Evolutionary conservation across 2,113 vertebrate genomes (phyloP).

Genomic region (Psittacara wagleri): DNA sequence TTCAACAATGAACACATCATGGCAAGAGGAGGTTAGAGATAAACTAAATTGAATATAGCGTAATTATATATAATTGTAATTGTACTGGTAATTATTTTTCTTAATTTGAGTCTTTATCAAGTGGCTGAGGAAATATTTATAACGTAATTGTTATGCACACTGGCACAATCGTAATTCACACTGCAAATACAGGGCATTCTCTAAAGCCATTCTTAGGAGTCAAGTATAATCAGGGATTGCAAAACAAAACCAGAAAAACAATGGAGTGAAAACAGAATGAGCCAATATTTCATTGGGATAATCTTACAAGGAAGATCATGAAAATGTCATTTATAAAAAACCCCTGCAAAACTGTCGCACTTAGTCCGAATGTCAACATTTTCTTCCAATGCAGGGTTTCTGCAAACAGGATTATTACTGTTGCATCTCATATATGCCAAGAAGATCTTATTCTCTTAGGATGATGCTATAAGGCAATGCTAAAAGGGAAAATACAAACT

Average conservation of each 20-base stretch:
- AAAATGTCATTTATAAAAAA: slow-evolving; percentile 18
- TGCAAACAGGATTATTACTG: slow-evolving; percentile 58
- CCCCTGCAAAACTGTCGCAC: neutral
- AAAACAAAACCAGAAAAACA: slow-evolving; percentile 49
- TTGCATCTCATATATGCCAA: slow-evolving; percentile 2
- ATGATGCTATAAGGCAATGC: neutral
- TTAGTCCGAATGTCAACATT: slow-evolving; percentile 12
- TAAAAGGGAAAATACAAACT: slow-evolving; percentile 48
- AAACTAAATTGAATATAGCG: slow-evolving; percentile 31
- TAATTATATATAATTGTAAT: slow-evolving; percentile 63
- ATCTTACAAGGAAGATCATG: slow-evolving; percentile 30
- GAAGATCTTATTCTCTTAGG: slow-evolving; percentile 13
- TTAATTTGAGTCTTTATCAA: slow-evolving; percentile 59
- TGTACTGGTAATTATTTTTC: slow-evolving; percentile 54
- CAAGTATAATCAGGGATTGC: slow-evolving; percentile 49
- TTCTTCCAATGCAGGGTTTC: neutral
- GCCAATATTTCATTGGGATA: slow-evolving; percentile 26
- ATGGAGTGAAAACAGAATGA: slow-evolving; percentile 25
- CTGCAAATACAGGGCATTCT: slow-evolving; percentile 37
- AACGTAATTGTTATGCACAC: slow-evolving; percentile 47
- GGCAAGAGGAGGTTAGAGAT: slow-evolving; percentile 22
- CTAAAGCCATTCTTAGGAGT: slow-evolving; percentile 50
- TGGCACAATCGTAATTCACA: slow-evolving; percentile 35
- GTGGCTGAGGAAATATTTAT: slow-evolving; percentile 55
- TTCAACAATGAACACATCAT: neutral